Evolutionary conservation across 2,888 invertebrate genomes (phyloP), one percentile per base, ranked within the genome.

Genomic region (Digitonthophagus gazella): DNA sequence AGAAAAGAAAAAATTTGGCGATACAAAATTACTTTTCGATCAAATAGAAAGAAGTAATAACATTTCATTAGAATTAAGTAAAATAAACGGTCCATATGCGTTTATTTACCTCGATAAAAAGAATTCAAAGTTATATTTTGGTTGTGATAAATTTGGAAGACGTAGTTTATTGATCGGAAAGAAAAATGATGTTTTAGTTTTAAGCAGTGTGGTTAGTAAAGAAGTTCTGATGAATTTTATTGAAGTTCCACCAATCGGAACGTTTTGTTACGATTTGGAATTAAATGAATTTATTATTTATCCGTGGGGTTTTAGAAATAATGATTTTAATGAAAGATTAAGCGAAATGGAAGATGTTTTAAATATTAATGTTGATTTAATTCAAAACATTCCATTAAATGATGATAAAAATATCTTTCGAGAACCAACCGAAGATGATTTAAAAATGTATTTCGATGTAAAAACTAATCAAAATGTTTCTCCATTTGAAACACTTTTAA

Each of bases 111-210:
- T 88, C 79, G 87, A 91, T 77, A 88, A 86, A 77, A 65, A 73
- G 2, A 81, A 79, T 0, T 82, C 86, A 57, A 79, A 80, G 11
- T 75, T 97, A 56, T 95, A 92, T 85, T 95, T 97, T 83, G 91
- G 91, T 1, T 86, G 97, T 78, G 97, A 98, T 82, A 86, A 86
- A 74, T 89, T 94, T 79, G 97, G 97, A 54, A 86, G 97, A 74
- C 91, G 93, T 77, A 95, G 96, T 80, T 83, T 98, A 63, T 82
- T 97, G 56, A 81, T 92, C 63, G 86, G 89, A 74, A 81, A 83
- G 75, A 79, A 80, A 71, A 74, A 83, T 8, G 76, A 80, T 20
- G 78, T 82, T 15, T 75, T 85, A 67, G 76, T 86, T 66, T 78
- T 89, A 20, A 84, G 86, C 69, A 89, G 88, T 83, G 86, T 86